Conservation (phyloP, 2,888 invertebrate genomes). For the Drosophila flavopinicola region DNA sequence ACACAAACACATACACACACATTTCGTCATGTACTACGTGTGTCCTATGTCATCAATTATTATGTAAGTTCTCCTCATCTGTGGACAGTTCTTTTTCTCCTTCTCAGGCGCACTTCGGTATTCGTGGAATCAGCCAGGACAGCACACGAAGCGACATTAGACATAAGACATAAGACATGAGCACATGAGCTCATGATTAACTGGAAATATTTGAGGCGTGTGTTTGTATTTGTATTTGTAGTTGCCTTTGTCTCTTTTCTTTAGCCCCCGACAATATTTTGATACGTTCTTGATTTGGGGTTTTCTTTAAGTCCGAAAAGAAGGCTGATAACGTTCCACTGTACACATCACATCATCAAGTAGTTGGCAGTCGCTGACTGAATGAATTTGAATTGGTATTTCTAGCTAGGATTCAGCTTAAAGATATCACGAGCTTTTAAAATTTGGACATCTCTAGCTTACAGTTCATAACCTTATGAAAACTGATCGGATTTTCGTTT, state of each 20-base stretch:
- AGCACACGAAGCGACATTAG: conserved; percentile 33
- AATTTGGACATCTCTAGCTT: too few species aligned
- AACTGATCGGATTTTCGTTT: too few species aligned
- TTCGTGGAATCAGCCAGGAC: conserved; percentile 68
- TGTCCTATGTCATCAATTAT: conserved; percentile 79
- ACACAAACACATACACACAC: conserved; percentile 17
- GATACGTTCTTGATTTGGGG: conserved; percentile 41
- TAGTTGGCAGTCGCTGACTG: not conserved
- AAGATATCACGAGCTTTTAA: too few species aligned
- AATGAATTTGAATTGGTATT: not conserved
- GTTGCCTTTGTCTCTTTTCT: conserved; percentile 12
- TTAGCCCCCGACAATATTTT: conserved; percentile 34
- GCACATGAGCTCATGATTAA: conserved; percentile 58
- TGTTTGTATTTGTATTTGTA: conserved; percentile 45
- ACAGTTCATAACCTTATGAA: too few species aligned
- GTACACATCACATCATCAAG: not conserved
- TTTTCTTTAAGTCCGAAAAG: not conserved
- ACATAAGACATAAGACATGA: conserved; percentile 10
- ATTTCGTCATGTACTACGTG: conserved; percentile 63
- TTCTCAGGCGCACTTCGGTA: conserved; percentile 34
- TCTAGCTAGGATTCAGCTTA: not conserved
- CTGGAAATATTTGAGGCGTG: conserved; percentile 76
- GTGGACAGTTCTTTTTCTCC: conserved; percentile 20
- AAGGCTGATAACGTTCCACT: conserved; percentile 3
- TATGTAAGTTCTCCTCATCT: conserved; percentile 71